Percentiles rank a stretch among this genome's conserved stretches.
These are phyloP conservation scores for Parambassis ranga DNA, from an alignment of 2,797 vertebrate genomes.

Conservation along the genomic window DNA sequence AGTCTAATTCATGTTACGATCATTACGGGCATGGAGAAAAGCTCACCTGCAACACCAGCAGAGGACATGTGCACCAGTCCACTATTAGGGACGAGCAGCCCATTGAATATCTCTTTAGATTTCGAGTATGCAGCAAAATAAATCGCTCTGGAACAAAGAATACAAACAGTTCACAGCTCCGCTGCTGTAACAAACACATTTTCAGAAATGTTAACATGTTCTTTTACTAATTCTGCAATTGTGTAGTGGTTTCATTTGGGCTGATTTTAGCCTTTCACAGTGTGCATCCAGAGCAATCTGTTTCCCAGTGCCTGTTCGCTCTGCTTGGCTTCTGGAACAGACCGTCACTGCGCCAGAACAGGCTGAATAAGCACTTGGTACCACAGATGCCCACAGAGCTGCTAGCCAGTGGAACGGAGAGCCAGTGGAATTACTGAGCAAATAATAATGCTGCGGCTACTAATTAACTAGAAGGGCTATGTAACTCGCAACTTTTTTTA, in stretches of 20 bases:
- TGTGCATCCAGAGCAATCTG: conserved; percentile 51
- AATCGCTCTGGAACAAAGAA: conserved; percentile 87
- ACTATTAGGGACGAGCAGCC: conserved; percentile 92
- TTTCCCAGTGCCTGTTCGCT: conserved; percentile 33
- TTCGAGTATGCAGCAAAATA: conserved; percentile 98
- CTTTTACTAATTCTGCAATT: conserved; percentile 34
- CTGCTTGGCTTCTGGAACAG: conserved; percentile 67
- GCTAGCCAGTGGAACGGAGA: conserved; percentile 13
- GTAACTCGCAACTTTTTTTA: conserved; percentile 1
- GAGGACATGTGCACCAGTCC: conserved; percentile 92
- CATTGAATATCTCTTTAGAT: conserved; percentile 93
- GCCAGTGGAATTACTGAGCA: conserved; percentile 21
- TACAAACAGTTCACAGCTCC: conserved; percentile 16
- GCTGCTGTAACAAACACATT: not conserved
- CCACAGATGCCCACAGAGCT: conserved; percentile 34
- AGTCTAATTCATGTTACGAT: not conserved
- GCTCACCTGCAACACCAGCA: conserved; percentile 91
- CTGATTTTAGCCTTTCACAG: conserved; percentile 37
- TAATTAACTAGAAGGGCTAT: conserved; percentile 42
- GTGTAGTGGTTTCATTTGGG: conserved; percentile 19
- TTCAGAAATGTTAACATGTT: conserved; percentile 1
- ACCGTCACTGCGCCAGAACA: conserved; percentile 53
- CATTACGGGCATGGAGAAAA: not conserved
- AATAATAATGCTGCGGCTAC: conserved; percentile 28
- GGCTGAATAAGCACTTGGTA: conserved; percentile 72